A percentile compares a stretch with the other conserved stretches of the same genome.
phyloP scores from a whole-genome alignment of 2,797 vertebrate genomes.

The Xiphophorus birchmanni region DNA sequence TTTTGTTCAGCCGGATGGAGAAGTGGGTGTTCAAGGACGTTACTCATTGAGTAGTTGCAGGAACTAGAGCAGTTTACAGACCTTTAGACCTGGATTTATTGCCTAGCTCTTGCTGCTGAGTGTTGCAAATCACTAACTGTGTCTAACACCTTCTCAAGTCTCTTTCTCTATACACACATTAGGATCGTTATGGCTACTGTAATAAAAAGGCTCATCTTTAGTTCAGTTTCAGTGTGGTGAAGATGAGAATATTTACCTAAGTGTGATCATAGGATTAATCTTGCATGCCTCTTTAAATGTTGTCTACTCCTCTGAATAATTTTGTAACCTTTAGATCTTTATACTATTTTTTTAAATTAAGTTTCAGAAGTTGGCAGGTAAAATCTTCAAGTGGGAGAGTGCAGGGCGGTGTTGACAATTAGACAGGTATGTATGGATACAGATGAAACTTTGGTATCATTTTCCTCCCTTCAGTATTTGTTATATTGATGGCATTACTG shows the following conservation, averaged over 20 bases:
- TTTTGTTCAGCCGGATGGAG: slow-evolving; percentile 63
- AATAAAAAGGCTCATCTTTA: slow-evolving; percentile 14
- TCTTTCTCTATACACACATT: slow-evolving; percentile 16
- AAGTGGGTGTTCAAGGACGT: slow-evolving; percentile 61
- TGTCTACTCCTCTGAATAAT: slow-evolving; percentile 47
- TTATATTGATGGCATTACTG: slow-evolving; percentile 26
- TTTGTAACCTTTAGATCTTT: slow-evolving; percentile 44
- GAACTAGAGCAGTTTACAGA: slow-evolving; percentile 46
- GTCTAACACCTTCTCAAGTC: slow-evolving; percentile 16
- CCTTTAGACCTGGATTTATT: slow-evolving; percentile 58
- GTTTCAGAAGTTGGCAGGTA: slow-evolving; percentile 24
- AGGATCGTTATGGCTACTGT: slow-evolving; percentile 24
- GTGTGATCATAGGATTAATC: slow-evolving; percentile 28
- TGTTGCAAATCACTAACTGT: slow-evolving; percentile 30
- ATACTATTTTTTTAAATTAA: slow-evolving; percentile 18
- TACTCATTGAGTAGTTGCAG: slow-evolving; percentile 64
- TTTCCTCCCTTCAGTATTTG: slow-evolving; percentile 25
- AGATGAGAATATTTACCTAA: slow-evolving; percentile 3
- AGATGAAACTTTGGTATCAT: slow-evolving; percentile 43
- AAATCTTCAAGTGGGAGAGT: slow-evolving; percentile 36
- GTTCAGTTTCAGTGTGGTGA: slow-evolving; percentile 1
- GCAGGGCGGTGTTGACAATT: slow-evolving; percentile 43
- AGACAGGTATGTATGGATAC: slow-evolving; percentile 54
- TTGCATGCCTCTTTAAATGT: slow-evolving; percentile 15
- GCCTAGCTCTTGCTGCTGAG: slow-evolving; percentile 18